A percentile compares a stretch with the other conserved stretches of the same genome.
These are phyloP conservation scores for Himalopsyche anomala DNA, from an alignment of 2,888 invertebrate genomes.

Conservation along the genomic window DNA sequence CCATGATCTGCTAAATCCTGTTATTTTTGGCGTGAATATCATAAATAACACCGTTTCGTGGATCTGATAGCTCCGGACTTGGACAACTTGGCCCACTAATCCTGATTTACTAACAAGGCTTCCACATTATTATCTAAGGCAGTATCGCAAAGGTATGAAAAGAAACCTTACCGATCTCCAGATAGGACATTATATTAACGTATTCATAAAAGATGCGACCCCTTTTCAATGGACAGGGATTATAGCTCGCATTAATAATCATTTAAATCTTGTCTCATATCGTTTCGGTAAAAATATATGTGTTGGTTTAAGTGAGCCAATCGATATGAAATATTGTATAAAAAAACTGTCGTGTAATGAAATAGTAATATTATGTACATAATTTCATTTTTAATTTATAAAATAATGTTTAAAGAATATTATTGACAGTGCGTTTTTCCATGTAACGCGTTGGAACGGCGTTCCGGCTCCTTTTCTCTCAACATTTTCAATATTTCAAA, in stretches of 20 bases:
- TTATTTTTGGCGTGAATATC: not conserved
- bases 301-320: not conserved
- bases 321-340: not conserved
- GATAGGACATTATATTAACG: conserved; percentile 39
- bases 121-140: conserved; percentile 20
- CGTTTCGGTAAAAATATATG: not conserved
- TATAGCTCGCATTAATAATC: conserved; percentile 24
- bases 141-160: not conserved
- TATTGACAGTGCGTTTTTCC: too few relatives aligned
- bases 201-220: conserved; percentile 39
- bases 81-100: conserved; percentile 49
- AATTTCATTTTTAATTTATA: too few relatives aligned
- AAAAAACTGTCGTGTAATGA: too few relatives aligned
- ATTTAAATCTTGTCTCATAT: not conserved
- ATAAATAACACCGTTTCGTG: conserved; percentile 17
- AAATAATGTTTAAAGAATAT: too few relatives aligned
- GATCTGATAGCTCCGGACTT: conserved; percentile 10
- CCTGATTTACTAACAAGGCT: conserved; percentile 62
- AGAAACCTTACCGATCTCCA: not conserved
- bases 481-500: too few relatives aligned
- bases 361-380: too few relatives aligned
- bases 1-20: too few relatives aligned
- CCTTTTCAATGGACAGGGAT: conserved; percentile 9
- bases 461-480: too few relatives aligned
- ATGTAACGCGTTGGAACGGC: too few relatives aligned